Evolutionary conservation across 2,113 vertebrate species (phyloP).

Genomic region (Choloepus hoffmanni): DNA sequence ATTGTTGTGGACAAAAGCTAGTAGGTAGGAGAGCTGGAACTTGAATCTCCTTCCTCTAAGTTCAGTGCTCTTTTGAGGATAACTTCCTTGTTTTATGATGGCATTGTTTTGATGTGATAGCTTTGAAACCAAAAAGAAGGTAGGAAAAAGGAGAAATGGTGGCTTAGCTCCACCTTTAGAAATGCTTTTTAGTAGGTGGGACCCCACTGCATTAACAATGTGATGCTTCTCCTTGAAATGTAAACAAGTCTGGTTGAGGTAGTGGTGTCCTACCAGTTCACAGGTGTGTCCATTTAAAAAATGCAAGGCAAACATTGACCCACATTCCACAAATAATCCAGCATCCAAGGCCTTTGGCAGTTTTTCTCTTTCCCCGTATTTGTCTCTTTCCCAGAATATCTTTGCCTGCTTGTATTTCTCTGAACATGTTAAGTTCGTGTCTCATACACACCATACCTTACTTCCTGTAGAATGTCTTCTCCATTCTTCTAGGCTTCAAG

Average conservation of each 20-base stretch:
- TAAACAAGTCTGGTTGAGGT: neutral
- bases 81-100: neutral
- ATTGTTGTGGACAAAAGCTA: neutral
- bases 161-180: neutral
- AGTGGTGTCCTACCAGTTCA: neutral
- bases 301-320: neutral
- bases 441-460: neutral
- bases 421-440: neutral
- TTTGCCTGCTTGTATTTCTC: neutral
- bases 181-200: neutral
- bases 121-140: neutral
- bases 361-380: neutral
- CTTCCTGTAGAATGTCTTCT: neutral
- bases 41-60: neutral
- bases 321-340: neutral
- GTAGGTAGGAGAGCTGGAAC: neutral
- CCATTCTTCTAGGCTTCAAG: neutral
- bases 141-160: neutral
- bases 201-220: neutral
- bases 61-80: neutral
- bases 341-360: neutral
- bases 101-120: neutral
- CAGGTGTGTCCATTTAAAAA: conserved; percentile 26
- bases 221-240: neutral
- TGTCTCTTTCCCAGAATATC: neutral